Conservation (phyloP, 53 echinoderm and acorn worm genomes). For the Zoroaster sp. region DNA sequence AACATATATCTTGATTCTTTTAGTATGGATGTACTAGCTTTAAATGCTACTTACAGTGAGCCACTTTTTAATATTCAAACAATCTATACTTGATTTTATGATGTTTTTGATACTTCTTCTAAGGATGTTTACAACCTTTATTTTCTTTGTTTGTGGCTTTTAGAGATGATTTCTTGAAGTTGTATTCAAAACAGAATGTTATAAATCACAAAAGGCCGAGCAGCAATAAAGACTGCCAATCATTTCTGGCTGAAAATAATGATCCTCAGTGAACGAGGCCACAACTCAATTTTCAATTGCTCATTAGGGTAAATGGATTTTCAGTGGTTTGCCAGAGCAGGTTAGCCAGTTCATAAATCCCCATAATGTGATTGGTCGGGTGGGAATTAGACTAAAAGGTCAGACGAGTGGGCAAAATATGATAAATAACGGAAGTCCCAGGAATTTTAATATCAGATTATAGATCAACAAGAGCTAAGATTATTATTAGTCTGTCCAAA, state of each 20-base stretch:
- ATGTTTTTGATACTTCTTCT: no score
- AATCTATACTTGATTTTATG: no score
- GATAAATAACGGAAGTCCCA: neutral
- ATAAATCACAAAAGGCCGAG: neutral
- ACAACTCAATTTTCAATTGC: neutral
- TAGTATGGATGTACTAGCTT: no score
- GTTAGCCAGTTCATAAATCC: constrained; percentile 21
- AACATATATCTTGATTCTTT: no score
- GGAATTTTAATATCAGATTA: constrained; percentile 1
- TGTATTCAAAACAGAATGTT: neutral
- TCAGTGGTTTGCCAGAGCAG: neutral
- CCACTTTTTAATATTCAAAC: no score
- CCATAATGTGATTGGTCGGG: constrained; percentile 34
- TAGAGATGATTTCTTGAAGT: neutral
- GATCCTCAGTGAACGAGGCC: neutral
- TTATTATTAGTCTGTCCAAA: no score
- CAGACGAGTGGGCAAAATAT: neutral
- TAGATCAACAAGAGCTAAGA: neutral
- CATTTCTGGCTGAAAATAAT: neutral
- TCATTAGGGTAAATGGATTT: constrained; percentile 44
- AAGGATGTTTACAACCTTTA: no score
- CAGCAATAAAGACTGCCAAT: neutral
- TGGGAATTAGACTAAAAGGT: constrained; percentile 15
- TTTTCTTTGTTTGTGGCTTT: no score
- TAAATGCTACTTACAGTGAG: no score